These are phyloP conservation scores for Pterostichus madidus DNA, from an alignment of 2,888 invertebrate species.

Conservation along the genomic window DNA sequence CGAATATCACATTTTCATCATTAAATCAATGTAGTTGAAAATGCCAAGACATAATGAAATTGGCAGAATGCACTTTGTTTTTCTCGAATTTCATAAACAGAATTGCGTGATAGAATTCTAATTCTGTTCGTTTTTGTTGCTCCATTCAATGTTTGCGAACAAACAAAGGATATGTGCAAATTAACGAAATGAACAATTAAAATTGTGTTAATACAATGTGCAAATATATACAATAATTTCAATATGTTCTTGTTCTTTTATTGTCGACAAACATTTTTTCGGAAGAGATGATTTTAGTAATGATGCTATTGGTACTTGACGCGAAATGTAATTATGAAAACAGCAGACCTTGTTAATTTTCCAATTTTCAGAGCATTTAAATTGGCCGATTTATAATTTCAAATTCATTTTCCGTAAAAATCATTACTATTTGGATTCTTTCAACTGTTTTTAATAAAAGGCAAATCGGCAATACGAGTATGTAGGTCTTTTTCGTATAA, in stretches of 20 bases:
- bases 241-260: background rate
- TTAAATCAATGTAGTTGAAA: constrained; percentile 43
- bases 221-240: constrained; percentile 5
- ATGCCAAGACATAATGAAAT: constrained; percentile 42
- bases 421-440: background rate
- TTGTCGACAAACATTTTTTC: background rate
- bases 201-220: constrained; percentile 4
- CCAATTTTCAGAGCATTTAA: background rate
- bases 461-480: too few species aligned
- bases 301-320: background rate
- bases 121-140: background rate
- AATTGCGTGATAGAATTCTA: background rate
- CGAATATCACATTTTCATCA: constrained; percentile 45
- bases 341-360: background rate
- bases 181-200: background rate
- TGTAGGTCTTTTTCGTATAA: too few species aligned
- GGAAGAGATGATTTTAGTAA: background rate
- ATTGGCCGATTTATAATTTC: background rate
- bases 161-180: background rate
- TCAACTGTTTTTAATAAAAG: too few species aligned
- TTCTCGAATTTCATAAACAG: constrained; percentile 14
- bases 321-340: background rate
- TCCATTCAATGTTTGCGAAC: background rate
- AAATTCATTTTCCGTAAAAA: background rate
- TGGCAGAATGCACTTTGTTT: background rate